Conservation (phyloP, 2,797 vertebrate species). For the Neoniphon sammara region DNA sequence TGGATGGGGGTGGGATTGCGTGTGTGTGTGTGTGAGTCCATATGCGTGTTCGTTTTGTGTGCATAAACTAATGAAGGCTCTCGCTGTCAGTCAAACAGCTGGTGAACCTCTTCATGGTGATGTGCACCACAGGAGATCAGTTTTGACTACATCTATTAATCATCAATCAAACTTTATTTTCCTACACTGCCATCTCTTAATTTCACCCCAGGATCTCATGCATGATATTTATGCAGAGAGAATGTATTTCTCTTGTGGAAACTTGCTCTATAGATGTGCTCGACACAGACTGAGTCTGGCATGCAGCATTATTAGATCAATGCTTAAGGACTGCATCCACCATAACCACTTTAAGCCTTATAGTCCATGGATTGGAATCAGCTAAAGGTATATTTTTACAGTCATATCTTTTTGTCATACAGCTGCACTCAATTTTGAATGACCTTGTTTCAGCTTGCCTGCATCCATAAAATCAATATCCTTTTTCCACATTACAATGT, state of each 20-base stretch:
- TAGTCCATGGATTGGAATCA: constrained; percentile 11
- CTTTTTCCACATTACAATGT: constrained; percentile 31
- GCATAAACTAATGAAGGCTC: constrained; percentile 46
- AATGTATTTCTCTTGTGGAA: constrained; percentile 21
- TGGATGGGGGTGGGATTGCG: background rate
- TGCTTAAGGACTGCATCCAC: background rate
- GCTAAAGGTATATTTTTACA: constrained; percentile 21
- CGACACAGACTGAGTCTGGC: background rate
- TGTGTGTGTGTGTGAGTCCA: constrained; percentile 8
- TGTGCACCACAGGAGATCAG: constrained; percentile 61
- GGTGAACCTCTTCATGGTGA: constrained; percentile 52
- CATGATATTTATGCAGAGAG: constrained; percentile 47
- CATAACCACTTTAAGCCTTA: constrained; percentile 13
- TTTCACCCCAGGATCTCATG: constrained; percentile 56
- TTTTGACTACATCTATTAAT: constrained; percentile 72
- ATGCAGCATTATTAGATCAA: constrained; percentile 11
- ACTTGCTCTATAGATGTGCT: background rate
- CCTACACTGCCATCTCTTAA: constrained; percentile 38
- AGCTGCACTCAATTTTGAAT: constrained; percentile 5
- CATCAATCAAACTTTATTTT: constrained; percentile 71
- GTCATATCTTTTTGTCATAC: constrained; percentile 1
- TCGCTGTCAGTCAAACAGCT: constrained; percentile 69
- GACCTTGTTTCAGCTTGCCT: constrained; percentile 27
- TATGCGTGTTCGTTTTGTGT: constrained; percentile 36
- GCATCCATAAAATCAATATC: constrained; percentile 43